Percentiles rank a stretch among this genome's conserved stretches.
Conservation (phyloP, 2,888 invertebrate species). For the Parthenolecanium corni region DNA sequence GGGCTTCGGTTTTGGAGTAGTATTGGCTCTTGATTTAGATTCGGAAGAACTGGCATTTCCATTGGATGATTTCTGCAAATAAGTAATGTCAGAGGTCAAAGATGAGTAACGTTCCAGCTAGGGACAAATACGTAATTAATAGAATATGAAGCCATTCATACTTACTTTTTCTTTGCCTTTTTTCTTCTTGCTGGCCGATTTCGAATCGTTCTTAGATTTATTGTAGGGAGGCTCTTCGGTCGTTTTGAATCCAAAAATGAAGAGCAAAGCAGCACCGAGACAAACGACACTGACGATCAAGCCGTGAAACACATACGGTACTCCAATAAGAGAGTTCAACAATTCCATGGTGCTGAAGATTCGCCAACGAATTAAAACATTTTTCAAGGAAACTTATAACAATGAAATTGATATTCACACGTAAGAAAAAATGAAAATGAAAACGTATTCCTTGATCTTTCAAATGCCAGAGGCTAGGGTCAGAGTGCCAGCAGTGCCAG, state of each 20-base stretch:
- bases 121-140: background rate
- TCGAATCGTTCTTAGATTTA: slow-evolving; percentile 1
- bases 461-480: background rate
- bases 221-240: slow-evolving; percentile 13
- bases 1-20: background rate
- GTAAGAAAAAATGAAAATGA: background rate
- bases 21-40: background rate
- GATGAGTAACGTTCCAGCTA: too few species aligned
- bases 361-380: background rate
- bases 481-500: slow-evolving; percentile 2
- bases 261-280: slow-evolving; percentile 11
- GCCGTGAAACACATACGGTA: slow-evolving; percentile 18
- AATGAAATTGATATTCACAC: background rate
- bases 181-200: slow-evolving; percentile 6
- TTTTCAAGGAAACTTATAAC: background rate
- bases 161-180: slow-evolving; percentile 21
- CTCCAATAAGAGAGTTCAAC: slow-evolving; percentile 3
- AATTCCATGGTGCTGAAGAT: slow-evolving; percentile 7
- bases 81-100: background rate
- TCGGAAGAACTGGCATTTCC: background rate
- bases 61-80: slow-evolving; percentile 1
- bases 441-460: background rate
- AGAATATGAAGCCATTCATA: background rate
- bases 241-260: slow-evolving; percentile 16
- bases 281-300: slow-evolving; percentile 7